Conservation (phyloP, 2,113 vertebrate species). For the Petromus typicus region DNA sequence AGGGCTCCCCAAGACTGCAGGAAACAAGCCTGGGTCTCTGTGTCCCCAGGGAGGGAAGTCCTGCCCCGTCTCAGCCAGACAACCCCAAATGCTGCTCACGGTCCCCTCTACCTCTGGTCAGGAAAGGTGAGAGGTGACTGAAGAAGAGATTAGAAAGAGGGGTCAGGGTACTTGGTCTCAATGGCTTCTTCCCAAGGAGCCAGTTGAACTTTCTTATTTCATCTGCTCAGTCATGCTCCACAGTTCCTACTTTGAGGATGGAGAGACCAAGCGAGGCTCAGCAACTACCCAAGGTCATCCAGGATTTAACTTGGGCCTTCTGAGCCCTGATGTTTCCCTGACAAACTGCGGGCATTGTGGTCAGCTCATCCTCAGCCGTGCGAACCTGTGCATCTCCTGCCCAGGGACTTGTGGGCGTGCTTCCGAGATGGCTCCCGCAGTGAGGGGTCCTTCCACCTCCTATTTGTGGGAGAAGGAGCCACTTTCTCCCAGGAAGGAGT, state of each 20-base stretch:
- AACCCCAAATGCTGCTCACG: neutral
- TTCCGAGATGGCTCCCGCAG: neutral
- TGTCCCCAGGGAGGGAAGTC: neutral
- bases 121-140: neutral
- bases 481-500: neutral
- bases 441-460: neutral
- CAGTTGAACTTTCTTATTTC: neutral
- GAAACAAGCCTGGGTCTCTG: neutral
- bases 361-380: no score
- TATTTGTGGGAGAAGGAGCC: neutral
- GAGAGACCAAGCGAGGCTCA: neutral
- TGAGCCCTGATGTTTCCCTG: no score
- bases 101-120: neutral
- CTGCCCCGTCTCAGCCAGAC: neutral
- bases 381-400: neutral
- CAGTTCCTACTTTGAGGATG: neutral
- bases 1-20: slow-evolving; percentile 75
- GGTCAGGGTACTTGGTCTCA: neutral
- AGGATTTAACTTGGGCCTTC: neutral
- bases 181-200: neutral
- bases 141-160: neutral
- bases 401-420: accelerated
- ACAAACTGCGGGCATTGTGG: no score
- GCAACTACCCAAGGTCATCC: neutral
- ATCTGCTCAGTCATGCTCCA: neutral